These are phyloP conservation scores for Cordylochernes scorpioides DNA, from an alignment of 2,888 invertebrate genomes.

Conservation along the genomic window DNA sequence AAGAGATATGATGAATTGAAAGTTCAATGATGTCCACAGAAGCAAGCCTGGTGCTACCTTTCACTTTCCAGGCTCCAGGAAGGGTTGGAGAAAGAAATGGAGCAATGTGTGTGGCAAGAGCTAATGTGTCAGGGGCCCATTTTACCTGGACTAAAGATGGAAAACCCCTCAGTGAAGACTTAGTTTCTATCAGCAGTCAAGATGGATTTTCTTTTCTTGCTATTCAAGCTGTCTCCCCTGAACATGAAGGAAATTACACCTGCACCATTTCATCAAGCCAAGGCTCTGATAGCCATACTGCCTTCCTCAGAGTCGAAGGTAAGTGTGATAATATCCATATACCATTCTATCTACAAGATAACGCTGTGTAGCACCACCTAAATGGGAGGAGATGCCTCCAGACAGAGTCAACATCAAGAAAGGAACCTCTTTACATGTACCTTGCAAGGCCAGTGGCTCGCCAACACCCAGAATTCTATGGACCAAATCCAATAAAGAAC, in stretches of 20 bases:
- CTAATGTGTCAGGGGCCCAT: too few relatives aligned
- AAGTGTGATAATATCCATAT: too few relatives aligned
- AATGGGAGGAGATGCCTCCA: constrained; percentile 9
- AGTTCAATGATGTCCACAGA: too few relatives aligned
- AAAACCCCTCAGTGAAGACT: neutral
- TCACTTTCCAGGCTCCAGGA: too few relatives aligned
- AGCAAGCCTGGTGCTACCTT: too few relatives aligned
- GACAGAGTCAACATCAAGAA: constrained; percentile 6
- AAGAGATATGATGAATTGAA: too few relatives aligned
- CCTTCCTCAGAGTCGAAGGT: constrained; percentile 5
- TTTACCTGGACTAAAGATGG: constrained; percentile 6
- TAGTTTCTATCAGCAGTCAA: constrained; percentile 3
- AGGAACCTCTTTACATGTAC: constrained; percentile 1
- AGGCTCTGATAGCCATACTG: constrained; percentile 1
- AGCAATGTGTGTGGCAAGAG: too few relatives aligned
- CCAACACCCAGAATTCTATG: constrained; percentile 8
- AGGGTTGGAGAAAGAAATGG: too few relatives aligned
- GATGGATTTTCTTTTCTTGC: constrained; percentile 6
- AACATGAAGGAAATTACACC: constrained; percentile 6
- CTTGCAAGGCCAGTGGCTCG: constrained; percentile 8
- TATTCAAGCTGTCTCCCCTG: constrained; percentile 2
- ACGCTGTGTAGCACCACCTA: constrained; percentile 12
- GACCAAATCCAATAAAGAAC: constrained; percentile 1
- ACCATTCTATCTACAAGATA: too few relatives aligned
- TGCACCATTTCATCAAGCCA: constrained; percentile 1